These are phyloP conservation scores for Meandrusa payeni DNA, from an alignment of 2,888 invertebrate species.

Conservation along the genomic window DNA sequence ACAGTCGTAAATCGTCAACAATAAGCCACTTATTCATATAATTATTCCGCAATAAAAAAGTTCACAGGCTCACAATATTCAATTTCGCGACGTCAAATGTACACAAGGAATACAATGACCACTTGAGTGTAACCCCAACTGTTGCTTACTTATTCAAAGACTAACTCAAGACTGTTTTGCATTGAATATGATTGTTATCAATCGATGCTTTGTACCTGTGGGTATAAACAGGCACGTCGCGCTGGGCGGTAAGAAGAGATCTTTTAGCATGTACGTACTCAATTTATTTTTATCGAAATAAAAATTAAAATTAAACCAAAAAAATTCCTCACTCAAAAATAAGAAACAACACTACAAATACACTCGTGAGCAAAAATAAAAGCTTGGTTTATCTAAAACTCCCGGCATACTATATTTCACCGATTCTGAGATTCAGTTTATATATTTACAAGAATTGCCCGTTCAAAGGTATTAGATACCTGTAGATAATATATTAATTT, in stretches of 20 bases:
- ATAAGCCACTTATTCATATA: slow-evolving; percentile 13
- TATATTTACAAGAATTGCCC: no score
- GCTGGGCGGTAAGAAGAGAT: slow-evolving; percentile 22
- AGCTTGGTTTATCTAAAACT: no score
- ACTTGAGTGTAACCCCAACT: slow-evolving; percentile 25
- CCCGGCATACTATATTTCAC: no score
- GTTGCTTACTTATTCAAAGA: slow-evolving; percentile 19
- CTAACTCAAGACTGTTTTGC: slow-evolving; percentile 37
- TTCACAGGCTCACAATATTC: slow-evolving; percentile 20
- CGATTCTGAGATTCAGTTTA: no score
- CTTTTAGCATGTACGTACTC: slow-evolving; percentile 13
- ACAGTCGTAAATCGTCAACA: background rate
- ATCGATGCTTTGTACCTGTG: slow-evolving; percentile 28
- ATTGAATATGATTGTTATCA: slow-evolving; percentile 49
- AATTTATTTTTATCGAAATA: no score
- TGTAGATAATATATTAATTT: no score
- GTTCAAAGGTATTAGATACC: no score
- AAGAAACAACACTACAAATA: no score
- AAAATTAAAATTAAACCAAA: no score
- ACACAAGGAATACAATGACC: slow-evolving; percentile 24
- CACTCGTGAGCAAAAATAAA: no score
- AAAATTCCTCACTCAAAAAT: no score
- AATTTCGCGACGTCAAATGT: slow-evolving; percentile 20
- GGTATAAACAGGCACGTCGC: slow-evolving; percentile 29
- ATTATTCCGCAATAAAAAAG: slow-evolving; percentile 18